phyloP scores from a whole-genome alignment of 23 tunicate genomes.

The Ciona savignyi region DNA sequence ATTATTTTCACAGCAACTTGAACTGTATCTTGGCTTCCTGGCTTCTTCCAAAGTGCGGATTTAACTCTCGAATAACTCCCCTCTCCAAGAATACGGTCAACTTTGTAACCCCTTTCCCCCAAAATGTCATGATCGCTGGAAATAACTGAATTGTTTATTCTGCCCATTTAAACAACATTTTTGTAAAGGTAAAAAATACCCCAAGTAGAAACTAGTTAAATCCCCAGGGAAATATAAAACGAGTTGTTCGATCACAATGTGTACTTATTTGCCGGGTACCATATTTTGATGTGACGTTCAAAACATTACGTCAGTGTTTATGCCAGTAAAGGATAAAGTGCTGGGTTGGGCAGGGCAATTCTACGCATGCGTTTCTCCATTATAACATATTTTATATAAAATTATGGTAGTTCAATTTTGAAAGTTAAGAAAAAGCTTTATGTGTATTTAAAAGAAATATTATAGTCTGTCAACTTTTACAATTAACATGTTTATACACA shows the following conservation, averaged over 20 bases:
- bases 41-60: constrained; percentile 51
- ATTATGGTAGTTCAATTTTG: no score
- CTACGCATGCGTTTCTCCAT: no score
- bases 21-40: constrained; percentile 3
- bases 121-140: constrained; percentile 18
- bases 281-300: background rate
- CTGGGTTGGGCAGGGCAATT: constrained; percentile 1
- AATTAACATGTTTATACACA: no score
- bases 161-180: constrained; percentile 59
- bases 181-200: no score
- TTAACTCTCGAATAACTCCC: constrained; percentile 70
- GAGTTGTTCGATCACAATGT: no score
- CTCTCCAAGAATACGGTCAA: constrained; percentile 43
- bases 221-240: no score
- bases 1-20: constrained; percentile 65
- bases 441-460: no score
- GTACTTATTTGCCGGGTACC: background rate
- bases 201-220: no score
- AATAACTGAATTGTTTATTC: constrained; percentile 19
- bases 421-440: no score
- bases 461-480: no score
- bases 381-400: no score
- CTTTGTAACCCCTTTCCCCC: constrained; percentile 28
- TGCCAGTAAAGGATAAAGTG: background rate
- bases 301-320: constrained; percentile 1